Base-by-base conservation (phyloP, 2,888 invertebrate genomes). In the Tiphia femorata region DNA sequence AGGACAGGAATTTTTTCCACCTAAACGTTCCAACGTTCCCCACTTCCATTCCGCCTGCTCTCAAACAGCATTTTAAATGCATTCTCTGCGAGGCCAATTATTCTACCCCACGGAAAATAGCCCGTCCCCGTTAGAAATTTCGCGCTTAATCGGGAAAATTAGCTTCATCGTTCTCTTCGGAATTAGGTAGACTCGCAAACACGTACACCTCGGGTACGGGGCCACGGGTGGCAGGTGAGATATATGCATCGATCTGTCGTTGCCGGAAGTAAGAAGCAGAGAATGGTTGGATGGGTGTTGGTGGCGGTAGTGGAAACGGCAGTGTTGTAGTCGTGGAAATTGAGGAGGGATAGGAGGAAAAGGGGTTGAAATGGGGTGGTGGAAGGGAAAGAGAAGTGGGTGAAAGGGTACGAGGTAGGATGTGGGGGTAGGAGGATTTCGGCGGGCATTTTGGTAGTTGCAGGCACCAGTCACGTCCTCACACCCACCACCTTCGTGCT, bases 381-480 rank as follows among this genome's bases (percentile, higher is more conserved):
- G 46, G 57, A 58, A 46, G 20, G 27, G 12, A 14, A 6, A 8
- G 30, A 14, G 19, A 20, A 35, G 29, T n/a, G n/a, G n/a, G n/a
- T n/a, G n/a, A n/a, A n/a, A n/a, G n/a, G n/a, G n/a, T n/a, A n/a
- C n/a, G n/a, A n/a, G 27, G 27, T 25, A 29, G 47, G 37, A 43
- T 14, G 29, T n/a, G 16, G 44, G 7, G 49, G 46, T 27, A 52
- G 25, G 16, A 55, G 65, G 57, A 64, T 68, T 70, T 64, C 61
- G 57, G 53, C 65, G 55, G 62, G 63, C 60, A 65, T 72, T 75
- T 76, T 57, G 61, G 64, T 70, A 62, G 56, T 49, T 57, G 49
- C 42, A 21, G 47, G 48, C 51, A 48, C 12, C 46, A 53, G 57
- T 50, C 55, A 54, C 49, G 41, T 21, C 56, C 49, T 44, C 58